A percentile compares a stretch with the other conserved stretches of the same genome.
These are phyloP conservation scores for Cosmia trapezina DNA, from an alignment of 2,888 invertebrate genomes.

Conservation along the genomic window DNA sequence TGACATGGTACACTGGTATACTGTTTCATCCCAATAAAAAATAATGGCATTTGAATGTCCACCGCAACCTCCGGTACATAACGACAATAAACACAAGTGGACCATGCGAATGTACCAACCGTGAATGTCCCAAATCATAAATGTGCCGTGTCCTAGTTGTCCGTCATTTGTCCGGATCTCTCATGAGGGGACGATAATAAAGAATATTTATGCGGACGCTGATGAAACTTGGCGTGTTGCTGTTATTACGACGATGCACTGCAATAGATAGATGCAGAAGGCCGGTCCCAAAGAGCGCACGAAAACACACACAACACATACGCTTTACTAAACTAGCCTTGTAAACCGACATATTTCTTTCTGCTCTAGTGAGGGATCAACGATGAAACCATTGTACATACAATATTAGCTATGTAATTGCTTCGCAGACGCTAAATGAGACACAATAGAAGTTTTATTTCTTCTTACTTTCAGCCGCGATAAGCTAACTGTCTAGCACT, in stretches of 20 bases:
- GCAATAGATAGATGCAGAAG: neutral
- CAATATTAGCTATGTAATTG: too few relatives aligned
- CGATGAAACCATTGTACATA: too few relatives aligned
- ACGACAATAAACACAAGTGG: slow-evolving; percentile 15
- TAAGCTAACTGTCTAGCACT: too few relatives aligned
- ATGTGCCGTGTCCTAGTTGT: slow-evolving; percentile 31
- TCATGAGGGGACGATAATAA: slow-evolving; percentile 54
- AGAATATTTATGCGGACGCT: slow-evolving; percentile 57
- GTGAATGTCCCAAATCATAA: slow-evolving; percentile 15
- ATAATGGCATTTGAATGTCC: neutral
- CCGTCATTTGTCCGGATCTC: slow-evolving; percentile 31
- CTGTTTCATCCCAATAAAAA: neutral
- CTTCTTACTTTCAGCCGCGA: too few relatives aligned
- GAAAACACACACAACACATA: too few relatives aligned
- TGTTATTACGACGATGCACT: slow-evolving; percentile 22
- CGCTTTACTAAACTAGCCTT: too few relatives aligned
- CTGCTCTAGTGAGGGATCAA: too few relatives aligned
- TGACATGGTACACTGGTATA: too few relatives aligned
- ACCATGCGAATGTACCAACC: neutral
- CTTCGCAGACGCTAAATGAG: too few relatives aligned
- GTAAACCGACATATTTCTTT: too few relatives aligned
- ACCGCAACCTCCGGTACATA: neutral
- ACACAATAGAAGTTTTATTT: too few relatives aligned
- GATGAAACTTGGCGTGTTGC: slow-evolving; percentile 49
- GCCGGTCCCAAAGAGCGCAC: neutral